phyloP scores from a whole-genome alignment of 2,797 vertebrate genomes.

The Sciurus vulgaris region DNA sequence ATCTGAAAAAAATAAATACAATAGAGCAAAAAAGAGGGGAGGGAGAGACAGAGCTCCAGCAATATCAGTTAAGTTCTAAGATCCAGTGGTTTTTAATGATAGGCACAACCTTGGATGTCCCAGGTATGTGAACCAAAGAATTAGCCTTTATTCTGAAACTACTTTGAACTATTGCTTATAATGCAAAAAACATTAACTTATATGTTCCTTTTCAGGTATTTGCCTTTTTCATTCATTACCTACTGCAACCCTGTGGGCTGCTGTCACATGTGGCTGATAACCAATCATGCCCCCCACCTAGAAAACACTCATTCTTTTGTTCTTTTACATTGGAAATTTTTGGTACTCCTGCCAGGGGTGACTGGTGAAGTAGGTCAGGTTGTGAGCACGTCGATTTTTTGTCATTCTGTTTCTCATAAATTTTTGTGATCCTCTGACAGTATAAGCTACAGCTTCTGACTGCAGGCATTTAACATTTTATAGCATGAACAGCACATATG shows the following conservation, averaged over 20 bases:
- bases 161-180: background rate
- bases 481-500: background rate
- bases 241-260: background rate
- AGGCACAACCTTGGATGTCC: background rate
- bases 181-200: background rate
- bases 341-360: background rate
- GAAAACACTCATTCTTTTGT: background rate
- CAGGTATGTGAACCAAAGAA: background rate
- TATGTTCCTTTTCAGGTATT: background rate
- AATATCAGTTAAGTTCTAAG: background rate
- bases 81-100: background rate
- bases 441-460: background rate
- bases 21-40: background rate
- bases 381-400: background rate
- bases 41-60: background rate
- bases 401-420: background rate
- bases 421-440: background rate
- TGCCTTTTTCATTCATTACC: background rate
- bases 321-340: background rate
- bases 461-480: background rate
- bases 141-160: background rate
- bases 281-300: background rate
- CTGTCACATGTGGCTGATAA: background rate
- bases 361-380: background rate
- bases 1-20: background rate